Conservation (phyloP, 1,140 invertebrate species). For the Hermetia illucens region DNA sequence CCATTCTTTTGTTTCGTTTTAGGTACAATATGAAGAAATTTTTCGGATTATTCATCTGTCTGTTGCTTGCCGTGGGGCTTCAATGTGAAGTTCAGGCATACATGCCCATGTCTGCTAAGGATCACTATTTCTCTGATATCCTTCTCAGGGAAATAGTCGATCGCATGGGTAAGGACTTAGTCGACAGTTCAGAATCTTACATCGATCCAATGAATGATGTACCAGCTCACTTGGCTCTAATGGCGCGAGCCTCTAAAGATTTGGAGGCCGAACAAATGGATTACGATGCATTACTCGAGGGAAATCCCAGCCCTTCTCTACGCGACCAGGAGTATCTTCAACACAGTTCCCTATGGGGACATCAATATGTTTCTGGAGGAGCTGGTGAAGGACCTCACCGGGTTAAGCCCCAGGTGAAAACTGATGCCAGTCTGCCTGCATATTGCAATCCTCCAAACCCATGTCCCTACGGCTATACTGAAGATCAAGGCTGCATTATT, state of each 20-base stretch:
- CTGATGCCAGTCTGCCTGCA: slow-evolving; percentile 82
- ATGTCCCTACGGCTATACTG: slow-evolving; percentile 78
- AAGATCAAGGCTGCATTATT: slow-evolving; percentile 75
- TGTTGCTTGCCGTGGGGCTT: no score
- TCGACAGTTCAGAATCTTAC: slow-evolving; percentile 32
- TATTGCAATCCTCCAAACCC: slow-evolving; percentile 99
- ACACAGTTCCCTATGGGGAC: slow-evolving; percentile 75
- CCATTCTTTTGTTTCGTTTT: no score
- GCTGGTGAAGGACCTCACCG: slow-evolving; percentile 51
- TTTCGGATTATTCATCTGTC: no score
- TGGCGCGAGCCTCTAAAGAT: slow-evolving; percentile 6
- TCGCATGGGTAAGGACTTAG: slow-evolving; percentile 35
- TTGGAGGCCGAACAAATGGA: slow-evolving; percentile 7
- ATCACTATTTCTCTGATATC: slow-evolving; percentile 23
- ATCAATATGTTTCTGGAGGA: slow-evolving; percentile 64
- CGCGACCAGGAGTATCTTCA: slow-evolving; percentile 82
- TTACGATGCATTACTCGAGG: slow-evolving; percentile 35
- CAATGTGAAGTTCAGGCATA: neutral
- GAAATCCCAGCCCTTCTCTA: slow-evolving; percentile 50
- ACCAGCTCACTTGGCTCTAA: slow-evolving; percentile 4
- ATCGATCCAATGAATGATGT: slow-evolving; percentile 21
- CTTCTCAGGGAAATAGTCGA: slow-evolving; percentile 39
- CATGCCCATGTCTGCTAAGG: slow-evolving; percentile 2
- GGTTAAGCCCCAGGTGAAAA: slow-evolving; percentile 65
- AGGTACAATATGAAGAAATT: no score